phyloP scores from a whole-genome alignment of 2,797 vertebrate genomes.

The Chelonia mydas region DNA sequence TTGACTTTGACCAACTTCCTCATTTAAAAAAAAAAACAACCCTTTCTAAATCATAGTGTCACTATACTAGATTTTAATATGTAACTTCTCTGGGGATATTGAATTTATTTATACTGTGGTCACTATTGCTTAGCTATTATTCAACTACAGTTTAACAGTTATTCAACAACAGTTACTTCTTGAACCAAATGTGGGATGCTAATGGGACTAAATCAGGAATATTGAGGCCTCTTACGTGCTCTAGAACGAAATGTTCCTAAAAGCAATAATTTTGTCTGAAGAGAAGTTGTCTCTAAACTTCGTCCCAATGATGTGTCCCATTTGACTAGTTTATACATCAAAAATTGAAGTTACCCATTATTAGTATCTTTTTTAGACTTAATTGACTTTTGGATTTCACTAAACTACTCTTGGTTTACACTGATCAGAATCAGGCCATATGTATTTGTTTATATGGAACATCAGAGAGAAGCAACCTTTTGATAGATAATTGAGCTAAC shows the following conservation, averaged over 20 bases:
- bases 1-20: neutral
- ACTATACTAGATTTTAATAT: neutral
- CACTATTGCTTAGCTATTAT: neutral
- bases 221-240: neutral
- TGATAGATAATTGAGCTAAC: neutral
- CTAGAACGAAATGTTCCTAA: neutral
- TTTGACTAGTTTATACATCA: neutral
- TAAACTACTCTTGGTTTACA: neutral
- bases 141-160: neutral
- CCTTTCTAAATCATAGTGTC: neutral
- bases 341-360: neutral
- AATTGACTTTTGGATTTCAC: neutral
- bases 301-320: neutral
- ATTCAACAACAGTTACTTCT: neutral
- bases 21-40: neutral
- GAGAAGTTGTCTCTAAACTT: neutral
- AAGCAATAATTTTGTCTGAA: fast-evolving
- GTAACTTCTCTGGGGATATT: neutral
- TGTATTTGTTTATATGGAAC: neutral
- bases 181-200: neutral
- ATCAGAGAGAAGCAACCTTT: neutral
- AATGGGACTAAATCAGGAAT: neutral
- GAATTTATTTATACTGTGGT: neutral
- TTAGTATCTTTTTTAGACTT: neutral
- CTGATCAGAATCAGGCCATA: neutral